A percentile compares a stretch with the other conserved stretches of the same genome.
Conservation (phyloP, 2,888 invertebrate genomes). For the Temnothorax rugatulus region DNA sequence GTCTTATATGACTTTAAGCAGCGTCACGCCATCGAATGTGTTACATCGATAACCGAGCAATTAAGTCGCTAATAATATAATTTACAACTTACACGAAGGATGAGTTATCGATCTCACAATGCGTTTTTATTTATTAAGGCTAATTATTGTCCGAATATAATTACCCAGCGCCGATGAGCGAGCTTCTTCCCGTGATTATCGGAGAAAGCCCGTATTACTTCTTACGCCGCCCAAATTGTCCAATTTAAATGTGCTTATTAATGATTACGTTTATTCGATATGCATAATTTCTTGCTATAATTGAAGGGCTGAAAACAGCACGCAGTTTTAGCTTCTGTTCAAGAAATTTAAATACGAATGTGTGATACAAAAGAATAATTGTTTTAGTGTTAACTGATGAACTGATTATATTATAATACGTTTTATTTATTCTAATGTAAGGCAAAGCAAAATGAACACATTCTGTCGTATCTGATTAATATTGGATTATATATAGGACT, state of each 20-base stretch:
- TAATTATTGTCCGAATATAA: slow-evolving; percentile 77
- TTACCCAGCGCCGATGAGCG: slow-evolving; percentile 72
- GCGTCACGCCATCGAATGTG: slow-evolving; percentile 45
- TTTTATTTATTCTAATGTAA: background rate
- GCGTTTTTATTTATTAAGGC: slow-evolving; percentile 41
- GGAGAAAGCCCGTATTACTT: slow-evolving; percentile 61
- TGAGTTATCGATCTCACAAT: slow-evolving; percentile 77
- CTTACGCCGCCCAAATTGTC: slow-evolving; percentile 36
- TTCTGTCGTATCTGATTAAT: background rate
- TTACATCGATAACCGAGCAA: slow-evolving; percentile 73
- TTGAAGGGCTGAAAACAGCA: background rate
- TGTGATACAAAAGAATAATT: background rate
- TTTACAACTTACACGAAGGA: slow-evolving; percentile 72
- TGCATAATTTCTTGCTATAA: slow-evolving; percentile 29
- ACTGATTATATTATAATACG: background rate
- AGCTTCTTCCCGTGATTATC: slow-evolving; percentile 58
- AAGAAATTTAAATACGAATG: background rate
- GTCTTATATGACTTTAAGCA: slow-evolving; percentile 50
- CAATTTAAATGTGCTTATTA: slow-evolving; percentile 66
- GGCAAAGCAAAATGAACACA: background rate
- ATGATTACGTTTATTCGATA: slow-evolving; percentile 47
- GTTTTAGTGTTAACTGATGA: background rate
- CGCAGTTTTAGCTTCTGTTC: background rate
- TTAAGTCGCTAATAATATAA: slow-evolving; percentile 79
- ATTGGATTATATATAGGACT: background rate